Evolutionary conservation across 1,140 invertebrate genomes (phyloP).

Genomic region (Ephestia elutella): DNA sequence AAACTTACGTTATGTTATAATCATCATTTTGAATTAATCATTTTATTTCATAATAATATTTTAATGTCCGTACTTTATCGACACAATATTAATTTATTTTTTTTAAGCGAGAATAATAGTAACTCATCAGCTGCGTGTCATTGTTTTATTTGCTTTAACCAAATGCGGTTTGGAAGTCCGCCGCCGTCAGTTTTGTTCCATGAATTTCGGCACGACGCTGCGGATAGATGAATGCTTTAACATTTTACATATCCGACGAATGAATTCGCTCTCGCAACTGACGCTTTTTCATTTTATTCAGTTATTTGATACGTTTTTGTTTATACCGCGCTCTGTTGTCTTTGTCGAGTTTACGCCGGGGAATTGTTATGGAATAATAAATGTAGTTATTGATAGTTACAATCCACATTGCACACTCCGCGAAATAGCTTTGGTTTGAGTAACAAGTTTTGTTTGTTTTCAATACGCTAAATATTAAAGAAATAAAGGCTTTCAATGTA

Average conservation of each 20-base stretch:
- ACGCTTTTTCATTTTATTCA: slow-evolving; percentile 59
- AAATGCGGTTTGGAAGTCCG: slow-evolving; percentile 68
- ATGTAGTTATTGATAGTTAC: slow-evolving; percentile 5
- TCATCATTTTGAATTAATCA: too few species aligned
- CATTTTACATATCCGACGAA: slow-evolving; percentile 72
- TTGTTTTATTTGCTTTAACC: slow-evolving; percentile 71
- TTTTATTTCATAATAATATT: too few species aligned
- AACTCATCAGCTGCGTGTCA: background rate
- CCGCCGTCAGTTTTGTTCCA: slow-evolving; percentile 62
- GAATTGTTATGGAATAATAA: slow-evolving; percentile 35
- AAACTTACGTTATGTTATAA: too few species aligned
- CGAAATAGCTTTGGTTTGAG: background rate
- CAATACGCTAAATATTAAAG: background rate
- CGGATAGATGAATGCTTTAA: slow-evolving; percentile 71
- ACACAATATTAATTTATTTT: background rate
- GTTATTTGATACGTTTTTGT: slow-evolving; percentile 65
- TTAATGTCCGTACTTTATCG: too few species aligned
- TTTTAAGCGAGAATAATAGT: background rate
- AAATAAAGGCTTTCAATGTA: background rate
- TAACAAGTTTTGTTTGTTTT: background rate
- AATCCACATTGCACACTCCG: background rate
- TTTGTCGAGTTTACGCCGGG: slow-evolving; percentile 30
- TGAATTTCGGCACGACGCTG: slow-evolving; percentile 64
- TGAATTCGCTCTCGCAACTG: slow-evolving; percentile 62
- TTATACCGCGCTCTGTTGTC: slow-evolving; percentile 39